Base-by-base conservation (phyloP, 2,888 invertebrate species). In the Gymnosoma rotundatum region DNA sequence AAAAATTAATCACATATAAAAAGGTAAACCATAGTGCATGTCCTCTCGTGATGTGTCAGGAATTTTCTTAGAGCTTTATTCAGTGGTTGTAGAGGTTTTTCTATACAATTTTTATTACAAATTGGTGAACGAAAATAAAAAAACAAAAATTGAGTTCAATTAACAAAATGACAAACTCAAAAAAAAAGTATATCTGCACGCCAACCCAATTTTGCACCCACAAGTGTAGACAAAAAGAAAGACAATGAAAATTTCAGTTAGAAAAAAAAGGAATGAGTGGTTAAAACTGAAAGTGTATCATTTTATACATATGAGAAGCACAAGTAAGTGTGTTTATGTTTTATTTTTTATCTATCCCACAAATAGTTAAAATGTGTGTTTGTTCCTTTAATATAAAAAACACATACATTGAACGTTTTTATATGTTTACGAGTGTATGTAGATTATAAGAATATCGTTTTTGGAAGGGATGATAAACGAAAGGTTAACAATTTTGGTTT, bases 1-100 rank as follows among this genome's bases (percentile, higher is more conserved):
- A 50, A 67, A 50, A 66, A 58, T 54, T 58, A 63, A 78, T 63
- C 58, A 75, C n/a, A 45, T 52, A 12, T 54, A 67, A 9, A 42
- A 69, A 36, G 25, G 16, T 70, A 79, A 83, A 74, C 74, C n/a
- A 16, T 2, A 16, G 18, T n/a, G 73, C 64, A 73, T 82, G 76
- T 86, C 78, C 70, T 86, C 86, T 89, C 90, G 89, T 89, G 89
- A 89, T 90, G 88, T 90, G 89, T 89, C 89, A 88, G 88, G 88
- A 89, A 88, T 88, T 89, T 89, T 88, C 88, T 87, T 74, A 58
- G 61, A 75, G 70, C 83, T 54, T n/a, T 78, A 50, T 82, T 80
- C 61, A 52, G 78, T 74, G 72, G 76, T 82, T 54, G 32, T 25
- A 58, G 20, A 38, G 38, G 42, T 52, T 78, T 64, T 79, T 72